Percentiles rank a stretch among this genome's conserved stretches.
phyloP scores from a whole-genome alignment of 2,113 vertebrate species.

The Ailuropoda melanoleuca region DNA sequence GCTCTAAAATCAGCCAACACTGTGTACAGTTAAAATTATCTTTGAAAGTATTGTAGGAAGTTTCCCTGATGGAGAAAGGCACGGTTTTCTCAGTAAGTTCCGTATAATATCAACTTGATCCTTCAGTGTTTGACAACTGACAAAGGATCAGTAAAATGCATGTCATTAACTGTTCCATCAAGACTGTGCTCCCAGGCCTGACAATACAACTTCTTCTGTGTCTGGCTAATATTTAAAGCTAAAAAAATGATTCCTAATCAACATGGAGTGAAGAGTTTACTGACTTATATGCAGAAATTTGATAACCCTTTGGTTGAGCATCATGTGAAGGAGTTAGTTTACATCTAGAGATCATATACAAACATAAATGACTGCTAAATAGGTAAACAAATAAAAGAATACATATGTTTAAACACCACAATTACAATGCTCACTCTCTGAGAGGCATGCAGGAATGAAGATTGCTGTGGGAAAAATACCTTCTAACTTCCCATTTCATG shows the following conservation, averaged over 20 bases:
- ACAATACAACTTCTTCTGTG: constrained; percentile 91
- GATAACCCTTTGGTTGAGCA: neutral
- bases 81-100: neutral
- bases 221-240: constrained; percentile 91
- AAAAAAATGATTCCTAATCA: constrained; percentile 90
- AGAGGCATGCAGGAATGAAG: neutral
- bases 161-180: constrained; percentile 87
- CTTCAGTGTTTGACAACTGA: constrained; percentile 49
- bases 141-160: constrained; percentile 93
- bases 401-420: neutral
- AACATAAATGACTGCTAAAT: neutral
- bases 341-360: neutral
- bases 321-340: neutral
- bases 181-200: constrained; percentile 93
- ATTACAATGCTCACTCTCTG: neutral
- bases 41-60: neutral
- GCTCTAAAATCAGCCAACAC: neutral
- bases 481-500: neutral
- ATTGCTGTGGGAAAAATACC: neutral
- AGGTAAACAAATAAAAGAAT: neutral
- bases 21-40: neutral
- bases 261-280: constrained; percentile 90
- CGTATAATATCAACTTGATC: neutral
- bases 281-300: constrained; percentile 90
- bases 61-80: neutral